These are phyloP conservation scores for Sebastes itinus DNA, from an alignment of 2,797 vertebrate species.

Conservation along the genomic window DNA sequence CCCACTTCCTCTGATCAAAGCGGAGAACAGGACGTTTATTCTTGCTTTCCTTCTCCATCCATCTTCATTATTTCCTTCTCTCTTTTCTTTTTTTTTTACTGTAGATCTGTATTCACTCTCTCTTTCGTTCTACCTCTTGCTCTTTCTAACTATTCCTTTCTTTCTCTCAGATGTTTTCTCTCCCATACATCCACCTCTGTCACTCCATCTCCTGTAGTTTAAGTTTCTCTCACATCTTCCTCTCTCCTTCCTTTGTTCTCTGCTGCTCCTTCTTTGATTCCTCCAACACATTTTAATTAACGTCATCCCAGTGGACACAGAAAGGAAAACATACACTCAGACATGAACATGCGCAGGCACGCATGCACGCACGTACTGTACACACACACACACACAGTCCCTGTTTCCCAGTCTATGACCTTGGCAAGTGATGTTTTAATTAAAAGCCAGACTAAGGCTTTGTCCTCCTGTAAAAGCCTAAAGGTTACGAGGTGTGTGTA, in stretches of 20 bases:
- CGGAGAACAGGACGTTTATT: background rate
- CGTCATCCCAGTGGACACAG: slow-evolving; percentile 47
- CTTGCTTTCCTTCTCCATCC: slow-evolving; percentile 29
- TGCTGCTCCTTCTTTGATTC: slow-evolving; percentile 41
- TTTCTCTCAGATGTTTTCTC: background rate
- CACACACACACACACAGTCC: background rate
- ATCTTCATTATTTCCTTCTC: slow-evolving; percentile 49
- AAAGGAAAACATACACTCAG: slow-evolving; percentile 33
- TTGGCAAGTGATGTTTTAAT: slow-evolving; percentile 77
- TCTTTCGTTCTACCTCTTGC: background rate
- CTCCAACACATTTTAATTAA: slow-evolving; percentile 76
- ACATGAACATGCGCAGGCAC: background rate
- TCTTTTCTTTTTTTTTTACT: background rate
- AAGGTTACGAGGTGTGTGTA: slow-evolving; percentile 41
- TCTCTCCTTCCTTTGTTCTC: slow-evolving; percentile 32
- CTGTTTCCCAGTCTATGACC: slow-evolving; percentile 57
- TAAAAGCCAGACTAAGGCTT: slow-evolving; percentile 69
- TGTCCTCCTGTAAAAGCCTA: slow-evolving; percentile 52
- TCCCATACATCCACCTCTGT: background rate
- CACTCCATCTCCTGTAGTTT: background rate
- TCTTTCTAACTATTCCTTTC: background rate
- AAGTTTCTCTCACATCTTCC: background rate
- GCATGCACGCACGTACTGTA: background rate
- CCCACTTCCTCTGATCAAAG: slow-evolving; percentile 60
- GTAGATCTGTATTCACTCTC: background rate